Evolutionary conservation across 2,113 vertebrate genomes (phyloP), one percentile per base, ranked within the genome.

Genomic region (Toxotes chatareus): DNA sequence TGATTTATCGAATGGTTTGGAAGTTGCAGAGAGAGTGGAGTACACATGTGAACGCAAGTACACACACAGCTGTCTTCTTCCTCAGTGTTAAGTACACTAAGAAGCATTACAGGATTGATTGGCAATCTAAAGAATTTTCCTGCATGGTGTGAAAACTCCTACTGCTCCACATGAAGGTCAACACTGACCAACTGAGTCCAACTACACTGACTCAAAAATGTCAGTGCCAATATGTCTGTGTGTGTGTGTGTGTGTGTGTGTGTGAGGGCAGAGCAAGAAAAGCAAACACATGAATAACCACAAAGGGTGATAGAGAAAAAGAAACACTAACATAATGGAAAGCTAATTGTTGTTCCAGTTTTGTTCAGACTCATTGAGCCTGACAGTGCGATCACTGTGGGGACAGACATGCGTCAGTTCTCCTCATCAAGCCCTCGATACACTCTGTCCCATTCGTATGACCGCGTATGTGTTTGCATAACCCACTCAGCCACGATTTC

Each of bases 401-500:
- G 69, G 71, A 88, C 75, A 70, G 61, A 78, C 53, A 6, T 81
- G 51, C 67, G 68, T 82, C 87, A 88, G 19, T 42, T 62, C 44
- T 72, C 61, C 31, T 87, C 67, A 57, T 68, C 44, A 23, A 72
- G 32, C 71, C 51, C 68, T 31, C 31, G 3, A 79, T 76, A 67
- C 75, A 17, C 70, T 65, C n/a, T 44, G 57, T 86, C 55, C 77
- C 17, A 4, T 60, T 74, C 36, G 27, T 80, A 36, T 21, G 61
- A 82, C 49, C 53, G 8, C 21, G 67, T 73, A 19, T 80, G 83
- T 86, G 82, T 91, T 92, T 93, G 88, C 82, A 53, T 91, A 91
- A 93, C 85, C 84, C 85, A 86, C 89, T 89, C 83, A 80, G 76
- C 59, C 80, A 57, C 0, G 14, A 82, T 91, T 90, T 93, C 84